phyloP scores from a whole-genome alignment of 2,113 vertebrate species.

The Regulus satrapa region DNA sequence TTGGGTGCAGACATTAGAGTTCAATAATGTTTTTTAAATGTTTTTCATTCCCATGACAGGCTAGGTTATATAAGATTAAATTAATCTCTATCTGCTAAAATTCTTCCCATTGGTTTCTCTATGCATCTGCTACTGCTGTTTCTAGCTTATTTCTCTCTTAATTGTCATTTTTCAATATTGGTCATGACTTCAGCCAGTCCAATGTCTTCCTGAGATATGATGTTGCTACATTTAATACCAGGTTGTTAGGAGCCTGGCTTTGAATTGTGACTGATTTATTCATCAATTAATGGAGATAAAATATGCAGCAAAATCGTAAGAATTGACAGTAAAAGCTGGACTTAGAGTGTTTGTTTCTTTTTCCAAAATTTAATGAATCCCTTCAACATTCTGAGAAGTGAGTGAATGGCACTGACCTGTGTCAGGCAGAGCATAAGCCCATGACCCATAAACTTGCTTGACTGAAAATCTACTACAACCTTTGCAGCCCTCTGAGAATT shows the following conservation, averaged over 20 bases:
- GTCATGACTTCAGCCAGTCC: not conserved
- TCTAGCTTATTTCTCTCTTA: not conserved
- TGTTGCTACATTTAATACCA: not conserved
- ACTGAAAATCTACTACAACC: not conserved
- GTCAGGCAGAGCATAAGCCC: not conserved
- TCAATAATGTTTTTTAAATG: not conserved
- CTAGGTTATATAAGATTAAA: not conserved
- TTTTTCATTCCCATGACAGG: not conserved
- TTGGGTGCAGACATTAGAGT: not conserved
- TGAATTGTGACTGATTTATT: not conserved
- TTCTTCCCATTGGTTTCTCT: not conserved
- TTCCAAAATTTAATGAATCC: not conserved
- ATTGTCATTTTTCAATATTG: not conserved
- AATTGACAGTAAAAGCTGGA: not conserved
- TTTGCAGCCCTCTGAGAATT: not conserved
- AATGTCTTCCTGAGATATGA: not conserved
- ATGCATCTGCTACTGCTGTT: not conserved
- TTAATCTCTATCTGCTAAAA: not conserved
- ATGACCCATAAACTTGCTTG: rapidly evolving
- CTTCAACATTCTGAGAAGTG: not conserved
- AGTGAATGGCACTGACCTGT: not conserved
- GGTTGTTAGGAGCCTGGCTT: not conserved
- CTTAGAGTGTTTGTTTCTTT: not conserved
- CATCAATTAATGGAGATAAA: not conserved
- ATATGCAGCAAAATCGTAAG: not conserved